phyloP scores from a whole-genome alignment of 92 coral and sea anemone species.

The Parazoanthus atlanticus region DNA sequence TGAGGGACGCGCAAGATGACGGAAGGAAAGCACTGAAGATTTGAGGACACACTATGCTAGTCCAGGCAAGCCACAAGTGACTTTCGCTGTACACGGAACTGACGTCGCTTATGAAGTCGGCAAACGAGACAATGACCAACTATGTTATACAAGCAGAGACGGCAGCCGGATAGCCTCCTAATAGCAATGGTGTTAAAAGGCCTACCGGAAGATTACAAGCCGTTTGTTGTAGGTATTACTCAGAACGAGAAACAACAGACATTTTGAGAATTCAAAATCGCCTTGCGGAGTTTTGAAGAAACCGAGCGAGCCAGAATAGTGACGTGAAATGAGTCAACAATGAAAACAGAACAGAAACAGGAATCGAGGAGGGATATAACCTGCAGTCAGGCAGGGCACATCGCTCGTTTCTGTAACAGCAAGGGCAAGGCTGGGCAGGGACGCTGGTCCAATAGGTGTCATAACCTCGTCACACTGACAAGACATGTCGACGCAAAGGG shows the following conservation, averaged over 20 bases:
- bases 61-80: slow-evolving; percentile 42
- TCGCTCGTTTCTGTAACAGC: slow-evolving; percentile 10
- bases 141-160: slow-evolving; percentile 53
- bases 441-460: slow-evolving; percentile 44
- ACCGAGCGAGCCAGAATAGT: slow-evolving; percentile 29
- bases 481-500: slow-evolving; percentile 32
- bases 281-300: too few relatives aligned
- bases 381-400: slow-evolving; percentile 46
- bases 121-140: slow-evolving; percentile 38
- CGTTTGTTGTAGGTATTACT: slow-evolving; percentile 43
- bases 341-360: neutral
- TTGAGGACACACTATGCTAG: slow-evolving; percentile 26
- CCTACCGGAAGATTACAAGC: slow-evolving; percentile 47
- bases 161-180: slow-evolving; percentile 45
- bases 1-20: slow-evolving; percentile 56
- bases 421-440: slow-evolving; percentile 9
- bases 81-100: slow-evolving; percentile 49
- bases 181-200: slow-evolving; percentile 61
- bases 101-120: slow-evolving; percentile 41
- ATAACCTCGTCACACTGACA: slow-evolving; percentile 39
- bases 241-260: slow-evolving; percentile 52
- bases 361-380: neutral
- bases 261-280: neutral
- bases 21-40: slow-evolving; percentile 37
- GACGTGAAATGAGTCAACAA: neutral